Evolutionary conservation across 30 jellyfish, hydroid and myxozoan genomes (phyloP).

Genomic region (Thelohanellus kitauei): DNA sequence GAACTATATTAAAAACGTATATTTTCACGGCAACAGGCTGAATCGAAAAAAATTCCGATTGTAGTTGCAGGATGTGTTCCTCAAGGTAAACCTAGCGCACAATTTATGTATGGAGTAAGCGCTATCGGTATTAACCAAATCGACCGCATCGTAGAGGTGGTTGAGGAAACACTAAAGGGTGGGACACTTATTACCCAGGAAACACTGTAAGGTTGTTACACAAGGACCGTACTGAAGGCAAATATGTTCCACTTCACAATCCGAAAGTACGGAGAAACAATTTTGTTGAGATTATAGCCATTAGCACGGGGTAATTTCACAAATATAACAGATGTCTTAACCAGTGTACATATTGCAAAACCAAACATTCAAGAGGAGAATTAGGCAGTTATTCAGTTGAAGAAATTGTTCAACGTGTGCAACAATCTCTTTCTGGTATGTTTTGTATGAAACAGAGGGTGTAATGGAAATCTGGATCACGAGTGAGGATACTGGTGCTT

Average conservation of each 20-base stretch:
- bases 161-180: constrained; percentile 67
- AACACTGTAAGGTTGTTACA: constrained; percentile 59
- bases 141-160: constrained; percentile 75
- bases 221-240: constrained; percentile 26
- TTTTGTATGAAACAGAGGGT: constrained; percentile 45
- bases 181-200: constrained; percentile 9
- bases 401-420: constrained; percentile 47
- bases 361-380: constrained; percentile 78
- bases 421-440: constrained; percentile 53
- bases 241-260: constrained; percentile 15
- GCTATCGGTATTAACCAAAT: constrained; percentile 64
- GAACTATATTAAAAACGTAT: constrained; percentile 34
- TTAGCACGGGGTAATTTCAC: constrained; percentile 39
- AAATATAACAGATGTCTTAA: constrained; percentile 23
- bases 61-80: constrained; percentile 90
- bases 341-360: constrained; percentile 64
- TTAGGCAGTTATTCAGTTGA: constrained; percentile 58
- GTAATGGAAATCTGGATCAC: constrained; percentile 76
- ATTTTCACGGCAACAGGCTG: constrained; percentile 21
- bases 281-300: constrained; percentile 40
- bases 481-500: constrained; percentile 84
- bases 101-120: constrained; percentile 31
- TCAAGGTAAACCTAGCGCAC: constrained; percentile 68
- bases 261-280: constrained; percentile 53
- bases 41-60: too few species aligned